These are phyloP conservation scores for Idris sp. DNA, from an alignment of 1,140 invertebrate species.

Conservation along the genomic window DNA sequence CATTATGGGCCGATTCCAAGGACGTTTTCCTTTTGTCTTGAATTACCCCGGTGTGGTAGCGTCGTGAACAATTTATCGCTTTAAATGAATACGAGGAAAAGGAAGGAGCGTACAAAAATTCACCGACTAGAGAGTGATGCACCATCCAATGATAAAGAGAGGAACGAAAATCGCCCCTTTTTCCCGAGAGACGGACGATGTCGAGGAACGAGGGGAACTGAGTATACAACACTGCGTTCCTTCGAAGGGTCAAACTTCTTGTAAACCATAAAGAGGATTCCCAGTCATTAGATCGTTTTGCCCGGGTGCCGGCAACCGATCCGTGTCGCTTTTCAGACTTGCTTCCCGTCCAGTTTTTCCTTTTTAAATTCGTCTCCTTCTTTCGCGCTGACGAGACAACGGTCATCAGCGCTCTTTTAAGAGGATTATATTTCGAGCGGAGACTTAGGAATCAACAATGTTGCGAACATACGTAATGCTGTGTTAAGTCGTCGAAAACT, in stretches of 20 bases:
- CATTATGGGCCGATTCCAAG: constrained; percentile 70
- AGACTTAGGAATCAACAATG: constrained; percentile 43
- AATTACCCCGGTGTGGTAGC: constrained; percentile 68
- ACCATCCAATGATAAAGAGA: constrained; percentile 50
- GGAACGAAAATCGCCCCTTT: constrained; percentile 54
- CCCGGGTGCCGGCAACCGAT: constrained; percentile 63
- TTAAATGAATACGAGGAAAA: constrained; percentile 54
- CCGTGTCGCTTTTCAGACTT: constrained; percentile 60
- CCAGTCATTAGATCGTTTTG: constrained; percentile 77
- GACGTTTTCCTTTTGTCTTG: constrained; percentile 76
- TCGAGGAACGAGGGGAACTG: constrained; percentile 65
- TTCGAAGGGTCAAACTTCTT: constrained; percentile 75
- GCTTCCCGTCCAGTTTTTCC: constrained; percentile 49
- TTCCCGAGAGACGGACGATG: constrained; percentile 65
- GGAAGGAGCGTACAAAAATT: constrained; percentile 38
- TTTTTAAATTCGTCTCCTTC: constrained; percentile 56
- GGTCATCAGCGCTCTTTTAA: constrained; percentile 59
- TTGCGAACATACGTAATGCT: constrained; percentile 39
- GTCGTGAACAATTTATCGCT: constrained; percentile 74
- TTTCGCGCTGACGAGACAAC: constrained; percentile 28
- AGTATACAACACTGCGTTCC: constrained; percentile 43
- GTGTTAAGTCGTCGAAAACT: constrained; percentile 17
- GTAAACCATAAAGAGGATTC: constrained; percentile 79
- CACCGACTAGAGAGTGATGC: constrained; percentile 10
- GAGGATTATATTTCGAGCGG: constrained; percentile 58